Base-by-base conservation (phyloP, 1,140 invertebrate genomes). In the Penaeus chinensis region DNA sequence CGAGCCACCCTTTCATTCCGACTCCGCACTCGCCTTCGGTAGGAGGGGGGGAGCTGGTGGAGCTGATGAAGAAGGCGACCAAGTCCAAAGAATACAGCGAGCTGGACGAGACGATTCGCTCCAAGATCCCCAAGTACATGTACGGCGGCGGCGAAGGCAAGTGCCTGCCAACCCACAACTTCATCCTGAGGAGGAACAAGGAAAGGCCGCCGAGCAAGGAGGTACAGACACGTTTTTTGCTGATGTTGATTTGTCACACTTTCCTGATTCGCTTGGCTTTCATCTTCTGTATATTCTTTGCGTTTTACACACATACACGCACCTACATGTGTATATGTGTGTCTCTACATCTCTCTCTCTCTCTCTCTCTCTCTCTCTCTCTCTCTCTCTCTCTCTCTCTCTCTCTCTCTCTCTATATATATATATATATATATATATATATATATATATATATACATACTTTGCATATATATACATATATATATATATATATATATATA, bases 81-180 rank as follows among this genome's bases (percentile, higher is more conserved):
- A 96, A 97, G 91, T 97, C 95, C 60, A 97, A 97, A 92, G 96
- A 98, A 91, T 98, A 95, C 91, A 95, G 96, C 0, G 96, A 98
- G 92, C 94, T 98, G 65, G 97, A 98, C 92, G 95, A 97, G 92
- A 96, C 96, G 7, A 96, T 98, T 54, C 95, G 96, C 92, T 96
- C 96, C 10, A 97, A 98, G 92, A 96, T 99, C 2, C 95, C 96
- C 90, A 97, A 96, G 0, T 98, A 97, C 93, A 92, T 99, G 16
- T 99, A 99, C 92, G 98, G 99, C 91, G 96, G 96, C 91, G 98
- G 98, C 2, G 94, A 95, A 91, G 98, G 98, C 0, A 95, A 96
- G 82, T 95, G 96, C 92, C 95, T 99, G 91, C 96, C 97, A 0
- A 95, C 99, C 90, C 95, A 96, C 0, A 95, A 98, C 91, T 91